Evolutionary conservation across 1,140 invertebrate species (phyloP).

Genomic region (Penaeus vannamei): DNA sequence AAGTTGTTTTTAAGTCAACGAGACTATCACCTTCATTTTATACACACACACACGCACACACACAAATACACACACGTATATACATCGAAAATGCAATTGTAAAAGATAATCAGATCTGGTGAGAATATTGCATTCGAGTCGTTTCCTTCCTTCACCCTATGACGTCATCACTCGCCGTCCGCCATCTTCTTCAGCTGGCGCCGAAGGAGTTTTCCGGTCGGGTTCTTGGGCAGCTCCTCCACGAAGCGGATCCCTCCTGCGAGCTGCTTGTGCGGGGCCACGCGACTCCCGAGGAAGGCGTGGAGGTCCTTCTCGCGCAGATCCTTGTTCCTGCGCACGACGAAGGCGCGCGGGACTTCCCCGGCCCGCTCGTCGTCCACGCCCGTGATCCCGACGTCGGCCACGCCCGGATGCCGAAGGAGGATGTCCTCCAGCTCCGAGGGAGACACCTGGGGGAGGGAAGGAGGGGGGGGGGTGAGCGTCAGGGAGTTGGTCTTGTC

Average conservation of each 20-base stretch:
- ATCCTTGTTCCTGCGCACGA: constrained; percentile 73
- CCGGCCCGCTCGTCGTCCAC: constrained; percentile 81
- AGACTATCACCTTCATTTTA: neutral
- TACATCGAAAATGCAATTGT: neutral
- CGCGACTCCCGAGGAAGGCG: constrained; percentile 44
- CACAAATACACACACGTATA: neutral
- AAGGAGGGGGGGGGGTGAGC: neutral
- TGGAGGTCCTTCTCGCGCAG: constrained; percentile 2
- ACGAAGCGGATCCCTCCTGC: constrained; percentile 71
- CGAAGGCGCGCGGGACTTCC: constrained; percentile 78
- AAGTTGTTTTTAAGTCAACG: neutral
- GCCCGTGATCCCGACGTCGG: constrained; percentile 87
- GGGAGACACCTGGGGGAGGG: constrained; percentile 82
- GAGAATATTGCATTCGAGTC: neutral
- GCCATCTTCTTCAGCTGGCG: constrained; percentile 68
- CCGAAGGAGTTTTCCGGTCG: constrained; percentile 71
- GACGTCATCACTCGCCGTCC: neutral
- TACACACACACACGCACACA: neutral
- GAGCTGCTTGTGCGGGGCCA: constrained; percentile 71
- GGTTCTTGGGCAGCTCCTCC: constrained; percentile 70
- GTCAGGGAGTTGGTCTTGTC: too few relatives aligned
- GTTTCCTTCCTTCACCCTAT: too few relatives aligned
- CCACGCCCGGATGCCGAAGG: constrained; percentile 80
- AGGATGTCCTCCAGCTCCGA: constrained; percentile 88
- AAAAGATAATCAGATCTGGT: neutral